phyloP scores from a whole-genome alignment of 2,113 vertebrate genomes.

The Rallus limicola region DNA sequence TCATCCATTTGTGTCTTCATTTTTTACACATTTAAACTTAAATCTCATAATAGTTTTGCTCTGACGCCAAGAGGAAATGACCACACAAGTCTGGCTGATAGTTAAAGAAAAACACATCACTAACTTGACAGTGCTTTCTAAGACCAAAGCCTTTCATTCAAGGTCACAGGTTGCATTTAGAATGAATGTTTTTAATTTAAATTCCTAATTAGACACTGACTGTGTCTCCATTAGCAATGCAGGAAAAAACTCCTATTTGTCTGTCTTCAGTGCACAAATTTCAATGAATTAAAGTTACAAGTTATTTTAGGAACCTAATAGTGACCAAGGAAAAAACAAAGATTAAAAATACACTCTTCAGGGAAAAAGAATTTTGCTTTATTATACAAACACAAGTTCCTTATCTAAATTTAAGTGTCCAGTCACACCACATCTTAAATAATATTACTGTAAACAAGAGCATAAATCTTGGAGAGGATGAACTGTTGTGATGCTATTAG shows the following conservation, averaged over 20 bases:
- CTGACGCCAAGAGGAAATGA: background rate
- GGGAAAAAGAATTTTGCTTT: background rate
- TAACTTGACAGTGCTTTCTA: background rate
- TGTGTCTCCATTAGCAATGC: background rate
- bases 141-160: background rate
- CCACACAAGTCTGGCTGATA: background rate
- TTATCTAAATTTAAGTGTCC: background rate
- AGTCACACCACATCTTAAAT: background rate
- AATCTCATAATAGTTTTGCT: background rate
- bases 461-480: background rate
- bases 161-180: background rate
- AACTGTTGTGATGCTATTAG: background rate
- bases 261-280: background rate
- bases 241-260: background rate
- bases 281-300: background rate
- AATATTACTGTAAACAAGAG: background rate
- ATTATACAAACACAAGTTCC: background rate
- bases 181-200: background rate
- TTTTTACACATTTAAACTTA: slow-evolving; percentile 54
- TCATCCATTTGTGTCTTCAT: slow-evolving; percentile 42
- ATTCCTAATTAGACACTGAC: background rate
- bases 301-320: background rate
- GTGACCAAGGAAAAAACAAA: background rate
- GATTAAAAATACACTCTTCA: background rate
- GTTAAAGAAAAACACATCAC: background rate